Evolutionary conservation across 2,113 vertebrate species (phyloP).

Genomic region (Elanus axillaris): DNA sequence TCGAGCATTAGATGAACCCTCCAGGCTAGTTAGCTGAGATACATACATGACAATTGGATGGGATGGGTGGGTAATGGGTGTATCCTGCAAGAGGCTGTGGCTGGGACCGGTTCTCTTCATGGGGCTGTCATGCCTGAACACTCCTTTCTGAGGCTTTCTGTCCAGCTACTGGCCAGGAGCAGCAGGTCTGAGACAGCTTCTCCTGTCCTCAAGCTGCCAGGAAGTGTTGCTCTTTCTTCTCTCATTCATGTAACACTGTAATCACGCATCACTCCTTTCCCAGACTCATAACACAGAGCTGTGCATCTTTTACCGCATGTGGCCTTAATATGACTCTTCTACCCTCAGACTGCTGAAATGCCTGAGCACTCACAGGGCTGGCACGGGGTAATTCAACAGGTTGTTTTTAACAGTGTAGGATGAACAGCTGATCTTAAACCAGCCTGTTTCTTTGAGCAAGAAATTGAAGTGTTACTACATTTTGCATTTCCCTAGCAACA

Average conservation of each 20-base stretch:
- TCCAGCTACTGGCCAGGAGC: background rate
- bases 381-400: background rate
- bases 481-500: background rate
- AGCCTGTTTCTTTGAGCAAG: conserved; percentile 10
- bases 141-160: background rate
- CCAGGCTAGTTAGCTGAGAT: background rate
- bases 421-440: background rate
- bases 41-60: background rate
- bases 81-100: background rate
- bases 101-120: background rate
- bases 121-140: background rate
- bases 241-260: background rate
- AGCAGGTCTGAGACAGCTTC: background rate
- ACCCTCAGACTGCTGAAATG: background rate
- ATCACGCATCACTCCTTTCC: background rate
- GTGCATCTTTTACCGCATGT: background rate
- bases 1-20: background rate
- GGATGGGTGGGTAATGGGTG: background rate
- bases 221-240: background rate
- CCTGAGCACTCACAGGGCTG: background rate
- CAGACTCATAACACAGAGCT: background rate
- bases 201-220: background rate
- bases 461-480: conserved; percentile 34
- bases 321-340: background rate
- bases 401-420: background rate